These are phyloP conservation scores for Tenualosa thibaudeaui DNA, from an alignment of 2,797 vertebrate genomes.

Conservation along the genomic window DNA sequence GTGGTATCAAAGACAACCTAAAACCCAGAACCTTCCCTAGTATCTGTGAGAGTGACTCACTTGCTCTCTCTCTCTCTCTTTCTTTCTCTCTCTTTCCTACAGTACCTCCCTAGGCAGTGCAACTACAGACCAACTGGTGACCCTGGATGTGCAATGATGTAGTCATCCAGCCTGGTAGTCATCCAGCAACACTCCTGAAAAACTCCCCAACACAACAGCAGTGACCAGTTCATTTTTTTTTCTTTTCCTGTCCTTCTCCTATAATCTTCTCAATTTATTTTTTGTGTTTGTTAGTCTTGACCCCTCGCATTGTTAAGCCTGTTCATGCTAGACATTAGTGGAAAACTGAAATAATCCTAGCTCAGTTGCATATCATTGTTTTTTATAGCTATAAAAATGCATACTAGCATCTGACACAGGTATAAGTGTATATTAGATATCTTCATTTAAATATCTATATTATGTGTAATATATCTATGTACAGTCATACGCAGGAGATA, in stretches of 20 bases:
- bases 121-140: conserved; percentile 54
- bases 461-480: conserved; percentile 63
- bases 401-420: conserved; percentile 44
- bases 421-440: conserved; percentile 51
- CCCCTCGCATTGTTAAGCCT: conserved; percentile 5
- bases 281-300: neutral
- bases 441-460: conserved; percentile 23
- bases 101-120: conserved; percentile 52
- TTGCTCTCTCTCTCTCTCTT: neutral
- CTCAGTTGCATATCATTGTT: conserved; percentile 60
- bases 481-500: conserved; percentile 60
- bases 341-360: conserved; percentile 47
- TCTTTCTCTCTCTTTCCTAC: neutral
- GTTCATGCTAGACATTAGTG: conserved; percentile 66
- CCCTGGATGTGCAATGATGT: conserved; percentile 32
- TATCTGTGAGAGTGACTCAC: neutral
- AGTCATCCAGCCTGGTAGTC: conserved; percentile 27
- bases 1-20: neutral
- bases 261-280: neutral
- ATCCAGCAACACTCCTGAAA: conserved; percentile 40
- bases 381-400: conserved; percentile 36
- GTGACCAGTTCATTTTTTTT: conserved; percentile 44
- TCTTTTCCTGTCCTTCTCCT: conserved; percentile 18
- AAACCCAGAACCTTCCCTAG: conserved; percentile 1
- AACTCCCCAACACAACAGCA: conserved; percentile 40